Percentiles rank a stretch among this genome's conserved stretches.
These are phyloP conservation scores for Pampusana beccarii DNA, from an alignment of 2,113 vertebrate species.

Conservation along the genomic window DNA sequence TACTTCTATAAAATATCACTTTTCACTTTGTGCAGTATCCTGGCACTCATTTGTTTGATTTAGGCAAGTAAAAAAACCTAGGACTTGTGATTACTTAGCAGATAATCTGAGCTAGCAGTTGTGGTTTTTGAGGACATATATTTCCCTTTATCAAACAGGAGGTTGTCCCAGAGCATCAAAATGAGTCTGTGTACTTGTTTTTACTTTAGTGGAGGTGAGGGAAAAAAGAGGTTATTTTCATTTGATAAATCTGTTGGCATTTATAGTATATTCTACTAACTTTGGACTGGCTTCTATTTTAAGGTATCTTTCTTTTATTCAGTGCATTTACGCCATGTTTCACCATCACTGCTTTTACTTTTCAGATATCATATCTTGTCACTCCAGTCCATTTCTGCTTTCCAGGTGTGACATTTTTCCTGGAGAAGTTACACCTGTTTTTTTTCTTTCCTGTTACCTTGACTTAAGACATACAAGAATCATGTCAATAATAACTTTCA, in stretches of 20 bases:
- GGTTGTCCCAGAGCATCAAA: neutral
- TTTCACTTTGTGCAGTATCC: neutral
- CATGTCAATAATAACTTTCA: neutral
- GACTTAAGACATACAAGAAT: neutral
- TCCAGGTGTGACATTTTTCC: neutral
- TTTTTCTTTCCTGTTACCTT: neutral
- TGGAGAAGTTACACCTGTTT: neutral
- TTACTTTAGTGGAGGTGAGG: neutral
- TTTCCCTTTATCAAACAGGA: neutral
- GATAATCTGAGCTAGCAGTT: neutral
- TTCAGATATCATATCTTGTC: neutral
- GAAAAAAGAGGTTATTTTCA: neutral
- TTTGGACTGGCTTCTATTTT: neutral
- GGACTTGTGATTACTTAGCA: neutral
- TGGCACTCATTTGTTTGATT: neutral
- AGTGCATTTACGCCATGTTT: neutral
- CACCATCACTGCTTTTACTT: neutral
- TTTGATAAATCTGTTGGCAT: neutral
- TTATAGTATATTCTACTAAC: neutral
- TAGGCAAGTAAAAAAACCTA: neutral
- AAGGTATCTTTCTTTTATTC: neutral
- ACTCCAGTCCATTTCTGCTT: neutral
- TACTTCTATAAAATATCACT: neutral
- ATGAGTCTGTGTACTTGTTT: neutral
- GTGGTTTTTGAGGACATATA: neutral